These are phyloP conservation scores for Papilio protenor DNA, from an alignment of 2,888 invertebrate species.

Conservation along the genomic window DNA sequence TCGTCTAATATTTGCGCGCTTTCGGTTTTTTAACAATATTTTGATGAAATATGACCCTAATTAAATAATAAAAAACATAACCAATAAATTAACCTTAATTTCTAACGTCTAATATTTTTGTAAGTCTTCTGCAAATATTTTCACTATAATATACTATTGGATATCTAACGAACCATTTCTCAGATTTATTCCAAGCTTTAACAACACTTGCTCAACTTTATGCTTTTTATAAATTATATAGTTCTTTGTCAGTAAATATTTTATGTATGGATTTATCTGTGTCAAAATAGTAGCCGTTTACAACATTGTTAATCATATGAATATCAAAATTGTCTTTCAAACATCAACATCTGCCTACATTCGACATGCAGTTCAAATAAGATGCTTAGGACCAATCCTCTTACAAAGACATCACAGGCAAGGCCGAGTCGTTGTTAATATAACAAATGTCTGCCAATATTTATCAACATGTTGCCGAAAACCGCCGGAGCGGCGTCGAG, in stretches of 20 bases:
- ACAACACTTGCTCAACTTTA: not conserved
- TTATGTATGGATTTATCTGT: not conserved
- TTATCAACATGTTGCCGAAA: constrained; percentile 75
- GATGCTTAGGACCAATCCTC: not conserved
- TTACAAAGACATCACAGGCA: constrained; percentile 1
- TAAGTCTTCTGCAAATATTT: not conserved
- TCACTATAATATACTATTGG: not conserved
- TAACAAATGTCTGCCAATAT: constrained; percentile 65
- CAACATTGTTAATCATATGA: not conserved
- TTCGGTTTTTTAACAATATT: not conserved
- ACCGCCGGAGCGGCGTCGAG: constrained; percentile 61
- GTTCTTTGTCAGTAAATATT: not conserved
- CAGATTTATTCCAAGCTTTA: not conserved
- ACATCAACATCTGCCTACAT: not conserved
- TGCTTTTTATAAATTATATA: not conserved
- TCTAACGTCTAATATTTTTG: not conserved
- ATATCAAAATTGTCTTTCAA: not conserved
- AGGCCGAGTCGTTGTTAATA: constrained; percentile 21
- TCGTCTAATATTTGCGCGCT: not conserved
- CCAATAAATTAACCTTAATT: not conserved
- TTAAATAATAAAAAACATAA: not conserved
- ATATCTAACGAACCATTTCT: not conserved
- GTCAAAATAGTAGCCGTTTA: too few species aligned
- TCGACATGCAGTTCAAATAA: not conserved
- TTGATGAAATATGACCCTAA: not conserved